Base-by-base conservation (phyloP, 2,113 vertebrate species). In the Shinisaurus crocodilurus region DNA sequence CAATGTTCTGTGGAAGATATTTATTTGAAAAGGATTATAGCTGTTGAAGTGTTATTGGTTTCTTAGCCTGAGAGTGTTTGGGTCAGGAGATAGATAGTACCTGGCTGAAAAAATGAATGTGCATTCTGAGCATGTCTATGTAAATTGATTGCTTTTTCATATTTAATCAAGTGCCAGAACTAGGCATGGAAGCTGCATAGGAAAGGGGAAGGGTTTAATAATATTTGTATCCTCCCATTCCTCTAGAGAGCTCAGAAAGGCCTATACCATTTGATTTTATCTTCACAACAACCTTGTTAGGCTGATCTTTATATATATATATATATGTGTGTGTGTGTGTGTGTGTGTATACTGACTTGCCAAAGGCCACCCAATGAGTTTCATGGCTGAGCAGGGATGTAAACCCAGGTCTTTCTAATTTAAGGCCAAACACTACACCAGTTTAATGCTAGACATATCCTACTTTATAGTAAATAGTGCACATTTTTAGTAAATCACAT, bases 21-120 rank as follows among this genome's bases (percentile, higher is more conserved):
- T 75, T 83, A 43, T 34, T 34, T 13, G 34, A 63, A 81, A 77
- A 75, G 3, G 45, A 88, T 88, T 60, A 32, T 74, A 63, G 40
- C 16, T 4, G 13, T 15, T 48, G 29, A 63, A 83, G 16, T 83
- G 54, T 34, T 34, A 84, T 65, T 75, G 40, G 32, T 89, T 89
- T 65, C 27, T 76, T 84, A 29, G 70, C 70, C 13, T 84, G 40
- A 48, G 32, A n/a, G 40, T 63, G 34, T 89, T 48, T 75, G 32
- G 48, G 43, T 75, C 50, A 82, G 77, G 77, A 82, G 37, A 81
- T n/a, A 81, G 81, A 57, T 50, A 50, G 70, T 88, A 27, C 76
- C 69, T 63, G 67, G 6, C 50, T 83, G n/a, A 65, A 75, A 63
- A 83, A 83, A 89, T 34, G 82, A 89, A 72, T 89, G 50, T 72